Conservation (phyloP, 2,888 invertebrate species). For the Mythimna pallens region DNA sequence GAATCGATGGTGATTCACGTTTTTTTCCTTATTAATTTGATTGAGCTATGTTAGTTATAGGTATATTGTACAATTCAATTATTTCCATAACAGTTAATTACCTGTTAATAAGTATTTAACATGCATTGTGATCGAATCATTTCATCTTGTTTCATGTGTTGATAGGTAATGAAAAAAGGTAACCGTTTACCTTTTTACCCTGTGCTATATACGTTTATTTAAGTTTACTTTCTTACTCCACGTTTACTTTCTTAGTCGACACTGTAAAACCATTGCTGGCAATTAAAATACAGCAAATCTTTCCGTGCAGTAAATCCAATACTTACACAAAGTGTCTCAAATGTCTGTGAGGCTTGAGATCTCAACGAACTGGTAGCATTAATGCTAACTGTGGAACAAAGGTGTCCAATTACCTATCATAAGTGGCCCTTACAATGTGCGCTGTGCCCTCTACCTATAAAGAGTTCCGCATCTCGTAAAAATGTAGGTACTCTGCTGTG, state of each 20-base stretch:
- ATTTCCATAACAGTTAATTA: constrained; percentile 6
- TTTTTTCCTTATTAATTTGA: constrained; percentile 17
- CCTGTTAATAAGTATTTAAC: too few species aligned
- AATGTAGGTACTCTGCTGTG: not conserved
- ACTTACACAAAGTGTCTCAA: constrained; percentile 7
- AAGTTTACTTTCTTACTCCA: not conserved
- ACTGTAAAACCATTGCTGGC: not conserved
- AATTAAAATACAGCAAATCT: not conserved
- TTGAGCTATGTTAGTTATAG: constrained; percentile 13
- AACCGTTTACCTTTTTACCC: not conserved
- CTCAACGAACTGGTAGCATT: constrained; percentile 31
- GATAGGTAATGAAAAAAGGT: not conserved
- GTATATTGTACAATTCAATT: constrained; percentile 15
- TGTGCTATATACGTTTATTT: too few species aligned
- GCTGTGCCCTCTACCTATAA: constrained; percentile 25
- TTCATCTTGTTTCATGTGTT: not conserved
- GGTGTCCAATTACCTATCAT: constrained; percentile 51
- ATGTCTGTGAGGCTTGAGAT: constrained; percentile 10
- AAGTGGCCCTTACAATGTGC: constrained; percentile 42
- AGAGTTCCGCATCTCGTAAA: constrained; percentile 40
- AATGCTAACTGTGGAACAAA: constrained; percentile 50
- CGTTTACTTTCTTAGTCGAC: not conserved
- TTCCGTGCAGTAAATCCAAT: not conserved
- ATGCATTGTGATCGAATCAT: too few species aligned
- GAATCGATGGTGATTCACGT: constrained; percentile 19